Base-by-base conservation (phyloP, 2,113 vertebrate genomes). In the Oophaga pumilio region DNA sequence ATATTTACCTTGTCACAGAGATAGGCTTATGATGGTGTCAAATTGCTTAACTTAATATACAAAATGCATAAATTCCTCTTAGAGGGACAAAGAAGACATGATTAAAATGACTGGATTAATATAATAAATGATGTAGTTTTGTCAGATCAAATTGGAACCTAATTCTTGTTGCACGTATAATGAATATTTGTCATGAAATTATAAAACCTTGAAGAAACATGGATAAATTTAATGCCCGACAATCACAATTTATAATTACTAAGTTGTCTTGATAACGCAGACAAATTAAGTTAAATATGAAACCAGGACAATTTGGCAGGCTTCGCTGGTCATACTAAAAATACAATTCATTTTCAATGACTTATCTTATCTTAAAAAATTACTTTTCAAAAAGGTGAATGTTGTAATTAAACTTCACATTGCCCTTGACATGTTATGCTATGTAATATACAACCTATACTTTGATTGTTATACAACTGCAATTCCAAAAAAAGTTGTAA, bases 111-210 rank as follows among this genome's bases (percentile, higher is more conserved):
- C 15, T 80, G 56, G 22, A 80, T 57, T 33, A 80, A 26, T 60
- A 80, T 80, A 43, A 33, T 80, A 80, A 80, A 80, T 80, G 6
- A 80, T 33, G 56, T 80, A 17, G 18, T 50, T 78, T 80, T 80
- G 57, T 64, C 59, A 62, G 59, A 86, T 85, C n/a, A 85, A 86
- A 62, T 28, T 66, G 71, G 60, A 86, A 76, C 43, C 13, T 76
- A 85, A 77, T 86, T 28, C 71, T 52, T 77, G 59, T 86, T 77
- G 73, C 28, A 86, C 59, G 52, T 87, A 80, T 71, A 87, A 87
- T 87, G 77, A 87, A 71, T 86, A 86, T 86, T 86, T 86, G 85
- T 86, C 76, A 86, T 66, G 76, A 86, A 69, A 80, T 86, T 86
- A 69, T 80, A 71, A 86, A 86, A 69, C 62, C 76, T 73, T 81